Evolutionary conservation across 2,797 vertebrate genomes (phyloP).

Genomic region (Babyrousa celebensis): DNA sequence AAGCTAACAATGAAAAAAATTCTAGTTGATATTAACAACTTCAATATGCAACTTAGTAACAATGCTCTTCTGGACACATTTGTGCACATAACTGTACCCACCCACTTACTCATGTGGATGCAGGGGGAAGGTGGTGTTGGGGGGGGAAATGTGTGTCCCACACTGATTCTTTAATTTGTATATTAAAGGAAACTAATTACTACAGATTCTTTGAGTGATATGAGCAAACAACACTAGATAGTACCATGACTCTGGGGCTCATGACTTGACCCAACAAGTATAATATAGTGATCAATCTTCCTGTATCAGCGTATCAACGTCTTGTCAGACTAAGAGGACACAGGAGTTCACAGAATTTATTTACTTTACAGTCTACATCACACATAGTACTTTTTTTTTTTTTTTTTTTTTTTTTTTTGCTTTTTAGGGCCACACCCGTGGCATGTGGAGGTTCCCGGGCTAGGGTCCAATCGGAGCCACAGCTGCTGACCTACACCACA

Average conservation of each 20-base stretch:
- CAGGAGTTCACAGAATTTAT: not conserved
- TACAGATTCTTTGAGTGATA: not conserved
- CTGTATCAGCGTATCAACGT: not conserved
- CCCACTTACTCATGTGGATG: not conserved
- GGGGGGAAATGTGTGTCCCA: not conserved
- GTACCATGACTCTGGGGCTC: not conserved
- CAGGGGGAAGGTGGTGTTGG: fast-evolving
- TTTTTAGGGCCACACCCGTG: too few species aligned
- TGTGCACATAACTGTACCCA: not conserved
- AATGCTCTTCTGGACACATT: not conserved
- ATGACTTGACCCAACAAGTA: not conserved
- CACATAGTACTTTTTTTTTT: not conserved
- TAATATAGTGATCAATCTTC: not conserved
- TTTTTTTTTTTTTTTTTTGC: too few species aligned
- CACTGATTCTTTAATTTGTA: not conserved
- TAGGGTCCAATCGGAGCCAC: too few species aligned
- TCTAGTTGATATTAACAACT: not conserved
- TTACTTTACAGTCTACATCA: not conserved
- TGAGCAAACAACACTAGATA: not conserved
- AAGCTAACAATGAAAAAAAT: constrained; percentile 1
- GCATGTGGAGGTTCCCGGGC: too few species aligned
- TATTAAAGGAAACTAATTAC: not conserved
- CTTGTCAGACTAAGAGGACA: not conserved
- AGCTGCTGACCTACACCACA: too few species aligned
- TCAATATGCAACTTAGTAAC: not conserved